Evolutionary conservation across 2,888 invertebrate genomes (phyloP).

Genomic region (Boloria selene): DNA sequence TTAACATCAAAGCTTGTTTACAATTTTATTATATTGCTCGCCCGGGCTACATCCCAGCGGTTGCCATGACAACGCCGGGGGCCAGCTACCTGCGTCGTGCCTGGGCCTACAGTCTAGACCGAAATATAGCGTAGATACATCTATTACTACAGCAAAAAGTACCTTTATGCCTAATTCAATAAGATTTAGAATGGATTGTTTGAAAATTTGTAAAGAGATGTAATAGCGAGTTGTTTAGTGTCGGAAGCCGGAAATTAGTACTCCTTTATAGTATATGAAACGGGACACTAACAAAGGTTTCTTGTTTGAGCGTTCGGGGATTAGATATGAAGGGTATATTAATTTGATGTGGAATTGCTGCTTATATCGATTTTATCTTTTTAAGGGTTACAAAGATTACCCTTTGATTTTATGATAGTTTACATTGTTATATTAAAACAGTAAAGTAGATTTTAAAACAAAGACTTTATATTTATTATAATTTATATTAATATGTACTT

Average conservation of each 20-base stretch:
- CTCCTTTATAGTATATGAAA: constrained; percentile 34
- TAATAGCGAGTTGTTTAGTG: constrained; percentile 15
- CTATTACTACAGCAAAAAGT: constrained; percentile 1
- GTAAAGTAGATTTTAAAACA: no score
- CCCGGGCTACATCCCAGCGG: constrained; percentile 43
- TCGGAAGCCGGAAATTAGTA: constrained; percentile 31
- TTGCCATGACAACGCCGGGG: constrained; percentile 46
- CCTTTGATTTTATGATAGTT: neutral
- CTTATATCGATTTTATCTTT: constrained; percentile 26
- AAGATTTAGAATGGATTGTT: neutral
- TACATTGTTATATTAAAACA: no score
- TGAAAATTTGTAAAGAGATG: constrained; percentile 1
- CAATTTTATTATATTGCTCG: constrained; percentile 39
- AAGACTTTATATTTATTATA: no score
- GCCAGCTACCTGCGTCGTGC: constrained; percentile 29
- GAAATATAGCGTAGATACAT: constrained; percentile 16
- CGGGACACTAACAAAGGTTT: constrained; percentile 29
- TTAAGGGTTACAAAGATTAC: neutral
- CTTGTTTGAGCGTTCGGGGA: constrained; percentile 31
- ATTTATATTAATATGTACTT: no score
- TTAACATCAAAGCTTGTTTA: constrained; percentile 38
- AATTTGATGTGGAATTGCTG: constrained; percentile 29
- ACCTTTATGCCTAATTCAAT: neutral
- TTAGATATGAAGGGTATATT: constrained; percentile 27
- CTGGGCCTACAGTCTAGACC: constrained; percentile 32